Evolutionary conservation across 2,797 vertebrate genomes (phyloP), one percentile per base, ranked within the genome.

Genomic region (Gymnopithys bicolor): DNA sequence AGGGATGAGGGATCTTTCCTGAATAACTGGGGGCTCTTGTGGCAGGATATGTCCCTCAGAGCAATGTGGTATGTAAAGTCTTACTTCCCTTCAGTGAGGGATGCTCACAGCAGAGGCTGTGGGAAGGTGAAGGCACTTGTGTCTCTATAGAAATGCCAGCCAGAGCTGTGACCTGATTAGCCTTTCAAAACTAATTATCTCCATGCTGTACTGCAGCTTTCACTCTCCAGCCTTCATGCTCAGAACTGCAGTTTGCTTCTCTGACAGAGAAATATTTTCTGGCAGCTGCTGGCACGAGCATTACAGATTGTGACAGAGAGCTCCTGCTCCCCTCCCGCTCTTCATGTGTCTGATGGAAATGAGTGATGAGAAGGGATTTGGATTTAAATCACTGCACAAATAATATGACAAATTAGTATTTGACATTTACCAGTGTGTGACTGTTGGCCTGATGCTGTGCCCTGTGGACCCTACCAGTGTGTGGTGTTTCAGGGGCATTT

Each of bases 121-220:
- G 45, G 28, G 52, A 71, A 70, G 56, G 33, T 74, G 60, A 66
- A 96, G 45, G 62, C 85, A 64, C 9, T 3, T 22, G 9, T 45
- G 41, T 52, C 67, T 81, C 19, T 52, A 55, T 1, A 73, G 39
- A 82, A 80, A 90, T 55, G 67, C 58, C 67, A 80, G 60, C 35
- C 45, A 53, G 69, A 87, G 43, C n/a, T 11, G 90, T 63, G 87
- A 90, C 68, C 84, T 87, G 83, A 84, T 94, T 91, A 78, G 63
- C 64, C 94, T 94, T 93, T 89, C 90, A 86, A 67, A 92, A 79
- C 59, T 94, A 84, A 90, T 93, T 90, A 95, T 78, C 59, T 84
- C 53, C 46, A 1, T 53, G 74, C 43, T 71, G 27, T 93, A 60
- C 84, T 73, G 70, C 83, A 92, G 55, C 52, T 70, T 84, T 95